These are phyloP conservation scores for Rhizoglyphus robini DNA, from an alignment of 1,140 invertebrate genomes.

Conservation along the genomic window DNA sequence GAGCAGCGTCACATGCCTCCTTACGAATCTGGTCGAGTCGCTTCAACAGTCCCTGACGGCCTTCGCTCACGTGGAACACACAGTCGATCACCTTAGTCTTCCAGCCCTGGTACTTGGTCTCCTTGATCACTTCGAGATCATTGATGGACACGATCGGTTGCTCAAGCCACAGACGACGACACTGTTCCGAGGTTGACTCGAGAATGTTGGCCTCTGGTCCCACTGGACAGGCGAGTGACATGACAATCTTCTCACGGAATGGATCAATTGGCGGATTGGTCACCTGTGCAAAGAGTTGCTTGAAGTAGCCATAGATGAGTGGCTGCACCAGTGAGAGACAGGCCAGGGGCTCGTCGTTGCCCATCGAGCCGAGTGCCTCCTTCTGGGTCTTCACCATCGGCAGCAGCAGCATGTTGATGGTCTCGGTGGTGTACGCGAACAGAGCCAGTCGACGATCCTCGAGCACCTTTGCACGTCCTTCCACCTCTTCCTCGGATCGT, in stretches of 20 bases:
- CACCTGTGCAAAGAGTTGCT: slow-evolving; percentile 98
- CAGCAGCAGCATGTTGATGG: slow-evolving; percentile 77
- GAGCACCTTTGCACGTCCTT: slow-evolving; percentile 21
- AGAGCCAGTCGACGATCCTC: slow-evolving; percentile 69
- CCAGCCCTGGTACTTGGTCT: slow-evolving; percentile 76
- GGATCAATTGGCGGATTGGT: slow-evolving; percentile 99
- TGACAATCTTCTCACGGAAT: slow-evolving; percentile 95
- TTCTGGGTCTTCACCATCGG: slow-evolving; percentile 96
- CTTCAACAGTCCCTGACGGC: slow-evolving; percentile 53
- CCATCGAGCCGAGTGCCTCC: slow-evolving; percentile 97
- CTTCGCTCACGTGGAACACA: slow-evolving; percentile 57
- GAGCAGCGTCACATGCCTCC: slow-evolving; percentile 66
- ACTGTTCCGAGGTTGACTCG: slow-evolving; percentile 72
- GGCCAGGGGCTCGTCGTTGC: slow-evolving; percentile 92
- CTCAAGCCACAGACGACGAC: slow-evolving; percentile 77
- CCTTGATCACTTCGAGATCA: slow-evolving; percentile 74
- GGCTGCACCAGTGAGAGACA: slow-evolving; percentile 90
- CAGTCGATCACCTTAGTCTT: slow-evolving; percentile 79
- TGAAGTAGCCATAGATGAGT: slow-evolving; percentile 91
- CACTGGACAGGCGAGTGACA: slow-evolving; percentile 64
- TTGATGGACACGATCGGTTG: slow-evolving; percentile 85
- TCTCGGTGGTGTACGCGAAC: slow-evolving; percentile 89
- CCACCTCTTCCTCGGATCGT: slow-evolving; percentile 15
- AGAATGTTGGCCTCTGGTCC: slow-evolving; percentile 85
- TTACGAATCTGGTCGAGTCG: slow-evolving; percentile 63